Evolutionary conservation across 2,888 invertebrate genomes (phyloP).

Genomic region (Cosmopolites sordidus): DNA sequence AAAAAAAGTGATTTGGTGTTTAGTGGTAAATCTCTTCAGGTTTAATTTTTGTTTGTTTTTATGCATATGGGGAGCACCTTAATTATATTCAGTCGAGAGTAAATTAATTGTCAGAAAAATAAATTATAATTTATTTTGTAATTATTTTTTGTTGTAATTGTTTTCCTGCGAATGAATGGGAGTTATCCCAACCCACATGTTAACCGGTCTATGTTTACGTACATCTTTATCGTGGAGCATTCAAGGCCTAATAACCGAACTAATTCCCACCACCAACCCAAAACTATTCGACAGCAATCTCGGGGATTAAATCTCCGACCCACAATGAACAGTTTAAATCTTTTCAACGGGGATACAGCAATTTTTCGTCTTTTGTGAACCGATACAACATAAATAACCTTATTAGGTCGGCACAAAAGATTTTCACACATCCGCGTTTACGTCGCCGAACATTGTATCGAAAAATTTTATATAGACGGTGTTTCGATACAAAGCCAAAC

Average conservation of each 20-base stretch:
- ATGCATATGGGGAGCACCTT: too few species aligned
- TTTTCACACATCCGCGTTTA: slow-evolving; percentile 33
- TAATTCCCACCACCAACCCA: slow-evolving; percentile 22
- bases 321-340: slow-evolving; percentile 28
- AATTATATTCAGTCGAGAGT: too few species aligned
- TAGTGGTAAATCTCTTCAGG: too few species aligned
- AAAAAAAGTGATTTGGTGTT: too few species aligned
- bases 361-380: slow-evolving; percentile 29
- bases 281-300: slow-evolving; percentile 22
- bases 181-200: neutral
- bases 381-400: slow-evolving; percentile 33
- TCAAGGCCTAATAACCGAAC: slow-evolving; percentile 19
- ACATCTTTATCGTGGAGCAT: slow-evolving; percentile 9
- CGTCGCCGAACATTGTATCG: slow-evolving; percentile 18
- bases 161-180: too few species aligned
- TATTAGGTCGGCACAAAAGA: slow-evolving; percentile 30
- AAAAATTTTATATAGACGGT: slow-evolving; percentile 16
- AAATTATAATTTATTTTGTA: too few species aligned
- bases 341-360: slow-evolving; percentile 24
- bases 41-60: too few species aligned
- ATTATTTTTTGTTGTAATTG: too few species aligned
- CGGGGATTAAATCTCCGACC: slow-evolving; percentile 18
- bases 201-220: slow-evolving; percentile 21
- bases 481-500: neutral
- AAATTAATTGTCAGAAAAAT: too few species aligned